phyloP scores from a whole-genome alignment of 1,140 invertebrate genomes.

The Luehdorfia chinensis region DNA sequence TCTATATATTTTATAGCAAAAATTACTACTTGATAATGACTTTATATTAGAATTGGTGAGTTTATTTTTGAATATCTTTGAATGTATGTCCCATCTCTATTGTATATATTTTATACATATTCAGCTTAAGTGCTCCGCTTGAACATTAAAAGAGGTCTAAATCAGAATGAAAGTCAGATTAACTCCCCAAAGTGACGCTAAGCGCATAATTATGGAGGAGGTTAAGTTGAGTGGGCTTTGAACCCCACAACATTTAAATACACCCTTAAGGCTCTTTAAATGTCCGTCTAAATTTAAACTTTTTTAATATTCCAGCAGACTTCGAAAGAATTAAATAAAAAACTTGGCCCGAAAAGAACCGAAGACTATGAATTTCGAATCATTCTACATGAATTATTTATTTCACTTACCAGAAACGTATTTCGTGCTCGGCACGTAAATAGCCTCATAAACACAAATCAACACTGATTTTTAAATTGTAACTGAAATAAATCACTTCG shows the following conservation, averaged over 20 bases:
- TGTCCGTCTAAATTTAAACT: constrained; percentile 4
- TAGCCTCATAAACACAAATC: not conserved
- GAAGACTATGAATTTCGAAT: not conserved
- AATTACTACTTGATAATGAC: too few species aligned
- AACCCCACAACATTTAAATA: constrained; percentile 2
- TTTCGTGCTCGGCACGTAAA: not conserved
- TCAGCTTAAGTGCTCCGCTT: not conserved
- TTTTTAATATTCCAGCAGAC: constrained; percentile 2
- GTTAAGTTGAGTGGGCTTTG: not conserved
- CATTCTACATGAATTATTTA: not conserved
- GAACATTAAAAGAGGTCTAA: constrained; percentile 12
- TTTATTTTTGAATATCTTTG: too few species aligned
- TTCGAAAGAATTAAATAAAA: not conserved
- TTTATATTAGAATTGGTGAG: too few species aligned
- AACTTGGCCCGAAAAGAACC: not conserved
- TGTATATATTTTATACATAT: too few species aligned
- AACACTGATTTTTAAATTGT: constrained; percentile 1
- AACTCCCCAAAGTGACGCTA: constrained; percentile 12
- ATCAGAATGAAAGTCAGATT: constrained; percentile 16
- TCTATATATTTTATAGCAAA: too few species aligned
- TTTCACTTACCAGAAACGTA: not conserved
- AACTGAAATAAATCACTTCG: not conserved
- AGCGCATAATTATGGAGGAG: constrained; percentile 14
- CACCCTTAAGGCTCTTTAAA: not conserved
- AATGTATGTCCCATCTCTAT: too few species aligned